Evolutionary conservation across 2,113 vertebrate genomes (phyloP).

Genomic region (Podiceps cristatus): DNA sequence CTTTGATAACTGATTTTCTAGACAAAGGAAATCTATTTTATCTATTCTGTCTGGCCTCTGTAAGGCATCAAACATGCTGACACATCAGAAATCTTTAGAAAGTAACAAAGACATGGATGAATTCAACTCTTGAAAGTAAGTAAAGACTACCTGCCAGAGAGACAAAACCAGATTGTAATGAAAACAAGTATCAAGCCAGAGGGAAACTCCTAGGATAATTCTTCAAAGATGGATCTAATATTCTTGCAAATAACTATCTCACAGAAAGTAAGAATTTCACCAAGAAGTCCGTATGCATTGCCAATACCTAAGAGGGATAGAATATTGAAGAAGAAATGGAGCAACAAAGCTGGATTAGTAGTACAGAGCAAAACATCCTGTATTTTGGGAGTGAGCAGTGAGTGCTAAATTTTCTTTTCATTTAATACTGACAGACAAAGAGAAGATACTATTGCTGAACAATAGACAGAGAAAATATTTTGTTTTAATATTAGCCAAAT

Average conservation of each 20-base stretch:
- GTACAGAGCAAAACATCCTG: background rate
- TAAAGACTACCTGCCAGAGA: background rate
- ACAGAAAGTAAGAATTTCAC: background rate
- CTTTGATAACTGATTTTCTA: background rate
- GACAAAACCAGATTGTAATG: background rate
- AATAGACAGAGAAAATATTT: background rate
- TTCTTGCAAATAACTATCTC: background rate
- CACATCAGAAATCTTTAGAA: background rate
- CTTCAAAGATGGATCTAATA: background rate
- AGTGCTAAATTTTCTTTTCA: background rate
- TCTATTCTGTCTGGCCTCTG: background rate
- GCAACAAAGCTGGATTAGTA: background rate
- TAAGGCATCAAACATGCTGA: background rate
- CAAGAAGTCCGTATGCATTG: background rate
- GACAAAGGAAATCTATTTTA: background rate
- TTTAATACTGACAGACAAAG: background rate
- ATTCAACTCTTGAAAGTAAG: background rate
- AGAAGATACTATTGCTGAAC: background rate
- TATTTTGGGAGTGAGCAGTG: background rate
- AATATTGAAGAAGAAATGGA: background rate
- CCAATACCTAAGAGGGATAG: background rate
- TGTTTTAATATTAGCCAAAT: background rate
- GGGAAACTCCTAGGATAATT: background rate
- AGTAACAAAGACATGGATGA: background rate
- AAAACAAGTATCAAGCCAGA: background rate